phyloP scores from a whole-genome alignment of 2,113 vertebrate genomes.

The Astur gentilis region DNA sequence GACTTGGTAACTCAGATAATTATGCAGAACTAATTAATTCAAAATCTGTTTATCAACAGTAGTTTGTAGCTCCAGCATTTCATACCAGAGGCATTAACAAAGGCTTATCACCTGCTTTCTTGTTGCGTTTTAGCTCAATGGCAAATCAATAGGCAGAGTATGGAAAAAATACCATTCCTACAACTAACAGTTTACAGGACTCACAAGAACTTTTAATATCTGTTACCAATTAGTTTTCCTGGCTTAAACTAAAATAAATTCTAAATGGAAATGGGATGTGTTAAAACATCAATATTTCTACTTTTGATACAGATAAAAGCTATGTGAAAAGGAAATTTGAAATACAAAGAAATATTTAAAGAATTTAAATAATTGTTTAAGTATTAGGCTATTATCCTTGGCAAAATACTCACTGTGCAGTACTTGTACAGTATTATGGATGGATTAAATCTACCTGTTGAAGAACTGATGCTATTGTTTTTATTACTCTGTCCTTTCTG shows the following conservation, averaged over 20 bases:
- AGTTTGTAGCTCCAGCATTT: conserved; percentile 69
- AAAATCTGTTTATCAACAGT: conserved; percentile 81
- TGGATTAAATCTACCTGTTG: not conserved
- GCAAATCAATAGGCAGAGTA: conserved; percentile 64
- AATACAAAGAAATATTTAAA: conserved; percentile 11
- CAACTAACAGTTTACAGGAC: conserved; percentile 55
- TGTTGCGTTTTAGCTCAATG: conserved; percentile 66
- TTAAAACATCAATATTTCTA: conserved; percentile 47
- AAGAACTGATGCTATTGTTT: not conserved
- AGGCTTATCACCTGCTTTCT: conserved; percentile 76
- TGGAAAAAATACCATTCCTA: conserved; percentile 50
- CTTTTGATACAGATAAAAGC: not conserved
- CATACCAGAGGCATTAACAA: conserved; percentile 74
- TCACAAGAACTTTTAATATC: conserved; percentile 65
- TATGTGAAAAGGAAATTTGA: not conserved
- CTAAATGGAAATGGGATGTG: conserved; percentile 43
- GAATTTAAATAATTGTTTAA: not conserved
- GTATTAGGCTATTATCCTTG: not conserved
- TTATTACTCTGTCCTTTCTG: not conserved
- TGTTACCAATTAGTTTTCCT: conserved; percentile 60
- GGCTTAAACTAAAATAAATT: conserved; percentile 59
- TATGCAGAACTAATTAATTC: conserved; percentile 81
- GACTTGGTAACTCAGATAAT: conserved; percentile 68
- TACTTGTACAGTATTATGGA: not conserved
- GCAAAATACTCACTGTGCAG: not conserved